Percentiles rank a stretch among this genome's conserved stretches.
Evolutionary conservation across 2,113 vertebrate genomes (phyloP).

Genomic region (Otocyon megalotis): DNA sequence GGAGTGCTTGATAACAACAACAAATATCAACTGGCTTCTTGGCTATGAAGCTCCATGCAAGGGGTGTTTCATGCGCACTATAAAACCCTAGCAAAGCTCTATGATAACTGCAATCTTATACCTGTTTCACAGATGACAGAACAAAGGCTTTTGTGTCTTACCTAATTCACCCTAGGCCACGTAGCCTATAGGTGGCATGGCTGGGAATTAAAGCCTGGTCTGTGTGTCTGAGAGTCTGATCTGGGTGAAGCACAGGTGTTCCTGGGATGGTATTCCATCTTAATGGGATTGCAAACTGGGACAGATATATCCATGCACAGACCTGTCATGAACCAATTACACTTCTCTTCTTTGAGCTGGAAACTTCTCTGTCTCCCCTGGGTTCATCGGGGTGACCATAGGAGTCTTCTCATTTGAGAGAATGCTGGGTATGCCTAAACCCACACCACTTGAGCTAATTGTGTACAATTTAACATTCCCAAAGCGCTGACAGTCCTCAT

Average conservation of each 20-base stretch:
- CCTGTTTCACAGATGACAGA: background rate
- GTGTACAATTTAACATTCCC: slow-evolving; percentile 86
- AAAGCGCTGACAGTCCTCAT: slow-evolving; percentile 87
- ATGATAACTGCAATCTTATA: background rate
- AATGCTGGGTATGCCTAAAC: slow-evolving; percentile 83
- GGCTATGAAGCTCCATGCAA: too few species aligned
- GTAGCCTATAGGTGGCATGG: accelerated
- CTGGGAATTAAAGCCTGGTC: background rate
- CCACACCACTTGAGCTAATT: slow-evolving; percentile 83
- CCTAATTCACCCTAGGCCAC: background rate
- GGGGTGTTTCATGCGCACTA: background rate
- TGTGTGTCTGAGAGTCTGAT: background rate
- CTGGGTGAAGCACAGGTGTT: background rate
- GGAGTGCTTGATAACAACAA: accelerated
- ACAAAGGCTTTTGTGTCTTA: background rate
- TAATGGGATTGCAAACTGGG: background rate
- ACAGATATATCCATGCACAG: accelerated
- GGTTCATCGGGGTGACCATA: slow-evolving; percentile 79
- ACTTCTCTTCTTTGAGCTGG: background rate
- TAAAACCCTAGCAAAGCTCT: background rate
- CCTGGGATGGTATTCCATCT: too few species aligned
- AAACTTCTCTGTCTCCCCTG: slow-evolving; percentile 68
- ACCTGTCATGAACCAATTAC: accelerated
- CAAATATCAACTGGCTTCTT: background rate
- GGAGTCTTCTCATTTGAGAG: slow-evolving; percentile 66